Conservation (phyloP, 2,113 vertebrate genomes). For the Oceanodroma tethys region DNA sequence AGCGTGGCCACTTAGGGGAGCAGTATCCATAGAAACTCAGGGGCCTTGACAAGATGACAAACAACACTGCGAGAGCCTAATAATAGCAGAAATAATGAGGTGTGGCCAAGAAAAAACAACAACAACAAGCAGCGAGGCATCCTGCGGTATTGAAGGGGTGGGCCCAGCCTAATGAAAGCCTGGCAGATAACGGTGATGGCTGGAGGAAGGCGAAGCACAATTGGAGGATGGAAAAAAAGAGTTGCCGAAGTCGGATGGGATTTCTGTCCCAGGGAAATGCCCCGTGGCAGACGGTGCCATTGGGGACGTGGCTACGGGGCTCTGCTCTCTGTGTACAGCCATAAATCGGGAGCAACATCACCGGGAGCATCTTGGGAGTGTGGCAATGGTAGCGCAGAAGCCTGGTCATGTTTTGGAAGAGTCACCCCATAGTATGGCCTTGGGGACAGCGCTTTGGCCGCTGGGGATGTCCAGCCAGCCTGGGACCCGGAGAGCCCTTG, state of each 20-base stretch:
- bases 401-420: not conserved
- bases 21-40: conserved; percentile 62
- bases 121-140: not conserved
- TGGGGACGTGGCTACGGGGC: accelerated
- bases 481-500: not conserved
- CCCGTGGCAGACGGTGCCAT: accelerated
- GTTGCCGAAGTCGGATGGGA: accelerated
- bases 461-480: not conserved
- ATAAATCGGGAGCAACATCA: not conserved
- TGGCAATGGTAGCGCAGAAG: not conserved
- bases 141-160: not conserved
- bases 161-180: not conserved
- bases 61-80: not conserved
- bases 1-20: conserved; percentile 39
- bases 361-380: accelerated
- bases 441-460: not conserved
- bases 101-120: not conserved
- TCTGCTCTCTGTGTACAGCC: not conserved
- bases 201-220: not conserved
- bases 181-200: not conserved
- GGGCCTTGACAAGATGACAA: conserved; percentile 69
- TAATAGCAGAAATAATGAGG: conserved; percentile 34
- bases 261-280: not conserved
- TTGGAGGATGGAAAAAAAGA: not conserved
- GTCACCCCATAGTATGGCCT: not conserved